Evolutionary conservation across 2,888 invertebrate species (phyloP), one percentile per base, ranked within the genome.

Genomic region (Gonocerus acuteangulatus): DNA sequence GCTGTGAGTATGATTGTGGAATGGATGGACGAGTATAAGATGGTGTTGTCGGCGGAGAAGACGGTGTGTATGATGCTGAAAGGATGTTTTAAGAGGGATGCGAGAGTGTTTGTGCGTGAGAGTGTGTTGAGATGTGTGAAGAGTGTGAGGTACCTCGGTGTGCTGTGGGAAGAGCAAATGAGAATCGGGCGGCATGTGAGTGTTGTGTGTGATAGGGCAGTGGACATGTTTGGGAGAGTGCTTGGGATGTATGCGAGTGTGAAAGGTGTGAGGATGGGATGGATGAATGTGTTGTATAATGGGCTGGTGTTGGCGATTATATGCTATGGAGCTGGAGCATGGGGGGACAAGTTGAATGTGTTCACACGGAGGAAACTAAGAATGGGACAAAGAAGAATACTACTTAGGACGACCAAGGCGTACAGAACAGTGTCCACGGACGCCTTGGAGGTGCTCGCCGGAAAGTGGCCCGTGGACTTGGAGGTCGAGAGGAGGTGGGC

Each of bases 51-150:
- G n/a, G 18, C 11, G 0, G 47, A 52, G 1, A 47, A 63, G 23
- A 63, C 60, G 2, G 15, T 45, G 13, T 44, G 21, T 21, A 59
- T 65, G 56, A 54, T 63, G 18, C 47, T 61, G 2, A 63, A 65
- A 13, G 63, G 61, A 32, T 9, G 27, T 9, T 9, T 61, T 3
- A 16, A 54, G 4, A 36, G 36, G 13, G 27, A 15, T 11, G 13
- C 19, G n/a, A 23, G 4, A 19, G 2, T 36, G 7, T 11, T 21
- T 1, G 15, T 9, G 15, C 39, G 18, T 6, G 7, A 39, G n/a
- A 48, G 19, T 3, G 15, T 11, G 3, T 39, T 60, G 1, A 19
- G 15, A 16, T 4, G 48, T 15, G 23, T 23, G 2, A 2, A 3
- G 7, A 23, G 18, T 23, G 23, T 49, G 23, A 18, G 13, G 19